Evolutionary conservation across 2,888 invertebrate genomes (phyloP), one percentile per base, ranked within the genome.

Genomic region (Apotomis turbidana): DNA sequence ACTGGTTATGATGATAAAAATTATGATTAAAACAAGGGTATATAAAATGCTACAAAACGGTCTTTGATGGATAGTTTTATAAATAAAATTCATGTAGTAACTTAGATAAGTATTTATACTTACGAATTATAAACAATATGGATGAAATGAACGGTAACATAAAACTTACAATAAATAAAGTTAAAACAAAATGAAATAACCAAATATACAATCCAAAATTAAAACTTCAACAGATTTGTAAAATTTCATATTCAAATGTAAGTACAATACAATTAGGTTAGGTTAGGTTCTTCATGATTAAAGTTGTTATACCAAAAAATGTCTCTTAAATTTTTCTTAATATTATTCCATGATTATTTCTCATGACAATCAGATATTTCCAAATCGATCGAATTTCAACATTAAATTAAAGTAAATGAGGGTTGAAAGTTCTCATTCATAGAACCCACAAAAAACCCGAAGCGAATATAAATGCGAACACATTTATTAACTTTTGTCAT

Each of bases 401-500:
- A 27, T 27, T 27, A 27, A 27, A 27, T 0, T 27, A 27, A 27
- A 27, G 15, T 15, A 15, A 15, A 15, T 15, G 15, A 15, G 15
- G 5, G 44, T 3, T 5, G 6, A 44, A 49, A 49, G 4, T 1
- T 4, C 10, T 27, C 27, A 10, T 9, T 27, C 0, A 10, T 12
- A 12, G 10, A 27, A 36, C 55, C 27, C 55, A 10, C 6, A 12
- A 38, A 38, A 38, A 1, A 57, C 12, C 58, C 38, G 38, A 4
- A 44, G 44, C 13, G 49, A 15, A 62, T 55, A 49, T 70, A 70
- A 70, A 70, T 70, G 57, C 62, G 9, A 63, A 70, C 12, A 54
- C n/a, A 57, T 49, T 66, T 66, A 57, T 55, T 27, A 27, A 27
- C 27, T 63, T 55, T 8, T 55, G 6, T 8, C 13, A 8, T 64